phyloP scores from a whole-genome alignment of 2,888 invertebrate genomes.

The Oscheius sp. region DNA sequence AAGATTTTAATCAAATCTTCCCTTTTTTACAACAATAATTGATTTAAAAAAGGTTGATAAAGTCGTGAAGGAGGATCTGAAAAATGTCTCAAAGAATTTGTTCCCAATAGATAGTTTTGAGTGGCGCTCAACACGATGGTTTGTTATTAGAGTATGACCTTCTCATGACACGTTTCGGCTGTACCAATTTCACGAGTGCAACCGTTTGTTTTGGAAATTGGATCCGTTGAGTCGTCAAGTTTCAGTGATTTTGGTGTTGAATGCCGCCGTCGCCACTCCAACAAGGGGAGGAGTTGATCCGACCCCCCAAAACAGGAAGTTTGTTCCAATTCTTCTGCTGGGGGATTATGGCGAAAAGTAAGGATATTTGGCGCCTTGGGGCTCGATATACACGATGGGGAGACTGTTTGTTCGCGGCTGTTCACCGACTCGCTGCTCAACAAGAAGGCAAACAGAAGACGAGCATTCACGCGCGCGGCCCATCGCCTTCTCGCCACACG shows the following conservation, averaged over 20 bases:
- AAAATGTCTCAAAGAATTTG: too few species aligned
- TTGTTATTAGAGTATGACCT: too few species aligned
- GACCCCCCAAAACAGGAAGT: not conserved
- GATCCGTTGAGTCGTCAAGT: not conserved
- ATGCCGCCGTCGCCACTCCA: not conserved
- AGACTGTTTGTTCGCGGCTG: constrained; percentile 28
- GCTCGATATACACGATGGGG: not conserved
- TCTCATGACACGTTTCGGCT: not conserved
- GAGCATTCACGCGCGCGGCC: constrained; percentile 18
- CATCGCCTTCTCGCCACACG: not conserved
- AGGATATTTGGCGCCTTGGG: constrained; percentile 6
- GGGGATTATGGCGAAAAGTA: not conserved
- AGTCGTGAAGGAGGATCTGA: too few species aligned
- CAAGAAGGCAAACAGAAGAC: constrained; percentile 24
- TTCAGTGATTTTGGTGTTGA: not conserved
- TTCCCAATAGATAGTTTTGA: too few species aligned
- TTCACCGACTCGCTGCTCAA: constrained; percentile 25
- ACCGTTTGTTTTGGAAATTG: constrained; percentile 1
- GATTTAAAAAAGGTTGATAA: too few species aligned
- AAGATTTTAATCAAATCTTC: too few species aligned
- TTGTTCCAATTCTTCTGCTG: too few species aligned
- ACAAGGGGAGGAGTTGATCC: not conserved
- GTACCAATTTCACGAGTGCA: not conserved
- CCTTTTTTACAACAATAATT: too few species aligned
- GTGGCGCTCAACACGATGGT: too few species aligned